Percentiles rank a stretch among this genome's conserved stretches.
Evolutionary conservation across 2,888 invertebrate species (phyloP).

Genomic region (Deilephila porcellus): DNA sequence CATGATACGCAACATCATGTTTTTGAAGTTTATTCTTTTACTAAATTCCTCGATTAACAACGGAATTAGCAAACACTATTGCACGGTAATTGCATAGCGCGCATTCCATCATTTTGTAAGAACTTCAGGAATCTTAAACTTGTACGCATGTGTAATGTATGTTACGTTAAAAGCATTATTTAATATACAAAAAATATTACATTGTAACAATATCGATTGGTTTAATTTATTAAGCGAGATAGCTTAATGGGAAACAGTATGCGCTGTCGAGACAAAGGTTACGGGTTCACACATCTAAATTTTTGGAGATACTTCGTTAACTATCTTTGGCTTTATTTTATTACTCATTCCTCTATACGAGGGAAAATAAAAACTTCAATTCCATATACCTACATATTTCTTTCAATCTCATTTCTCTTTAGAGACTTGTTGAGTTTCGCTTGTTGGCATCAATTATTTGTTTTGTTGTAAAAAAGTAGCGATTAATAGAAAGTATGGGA

Average conservation of each 20-base stretch:
- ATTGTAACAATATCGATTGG: neutral
- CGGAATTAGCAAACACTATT: conserved; percentile 7
- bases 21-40: neutral
- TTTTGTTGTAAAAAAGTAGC: too few species aligned
- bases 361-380: neutral
- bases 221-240: too few species aligned
- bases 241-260: too few species aligned
- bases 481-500: too few species aligned
- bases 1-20: neutral
- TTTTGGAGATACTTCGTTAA: too few species aligned
- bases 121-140: conserved; percentile 5
- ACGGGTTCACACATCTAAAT: too few species aligned
- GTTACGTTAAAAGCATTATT: too few species aligned
- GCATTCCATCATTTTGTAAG: conserved; percentile 22
- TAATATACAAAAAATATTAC: neutral
- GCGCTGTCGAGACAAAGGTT: too few species aligned
- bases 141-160: neutral
- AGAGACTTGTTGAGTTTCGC: neutral
- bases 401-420: neutral
- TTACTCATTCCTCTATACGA: too few species aligned
- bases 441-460: too few species aligned
- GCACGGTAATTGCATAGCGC: conserved; percentile 36
- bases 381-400: neutral
- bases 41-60: neutral
- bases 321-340: too few species aligned